A percentile compares a stretch with the other conserved stretches of the same genome.
These are phyloP conservation scores for Rallus crepitans DNA, from an alignment of 2,797 vertebrate genomes.

Conservation along the genomic window DNA sequence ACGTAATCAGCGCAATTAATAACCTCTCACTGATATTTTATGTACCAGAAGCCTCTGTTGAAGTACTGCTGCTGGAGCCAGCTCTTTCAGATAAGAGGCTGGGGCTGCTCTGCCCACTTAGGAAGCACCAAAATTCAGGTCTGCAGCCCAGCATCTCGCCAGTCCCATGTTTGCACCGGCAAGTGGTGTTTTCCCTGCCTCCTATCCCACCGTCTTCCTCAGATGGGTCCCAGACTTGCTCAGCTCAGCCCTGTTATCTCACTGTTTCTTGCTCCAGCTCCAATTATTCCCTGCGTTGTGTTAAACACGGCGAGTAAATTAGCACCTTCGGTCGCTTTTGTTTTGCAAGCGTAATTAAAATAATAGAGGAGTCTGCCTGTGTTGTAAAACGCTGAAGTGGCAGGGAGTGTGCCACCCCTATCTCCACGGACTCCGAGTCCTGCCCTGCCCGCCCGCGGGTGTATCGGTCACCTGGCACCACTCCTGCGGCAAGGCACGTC, in stretches of 20 bases:
- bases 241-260: fast-evolving
- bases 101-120: neutral
- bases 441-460: neutral
- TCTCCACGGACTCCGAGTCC: neutral
- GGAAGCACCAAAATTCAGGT: neutral
- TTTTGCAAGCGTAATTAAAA: neutral
- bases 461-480: neutral
- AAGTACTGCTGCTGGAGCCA: neutral
- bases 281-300: neutral
- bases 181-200: neutral
- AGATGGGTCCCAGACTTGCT: fast-evolving
- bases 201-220: fast-evolving
- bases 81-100: neutral
- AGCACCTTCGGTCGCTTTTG: neutral
- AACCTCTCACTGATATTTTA: neutral
- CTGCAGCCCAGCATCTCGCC: neutral
- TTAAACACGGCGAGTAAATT: neutral
- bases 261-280: neutral
- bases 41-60: neutral
- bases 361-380: neutral
- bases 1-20: fast-evolving
- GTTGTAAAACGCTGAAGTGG: neutral
- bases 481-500: neutral
- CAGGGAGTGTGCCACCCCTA: neutral
- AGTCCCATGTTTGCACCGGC: neutral